These are phyloP conservation scores for Pomacea canaliculata DNA, from an alignment of 2,888 invertebrate species.

Conservation along the genomic window DNA sequence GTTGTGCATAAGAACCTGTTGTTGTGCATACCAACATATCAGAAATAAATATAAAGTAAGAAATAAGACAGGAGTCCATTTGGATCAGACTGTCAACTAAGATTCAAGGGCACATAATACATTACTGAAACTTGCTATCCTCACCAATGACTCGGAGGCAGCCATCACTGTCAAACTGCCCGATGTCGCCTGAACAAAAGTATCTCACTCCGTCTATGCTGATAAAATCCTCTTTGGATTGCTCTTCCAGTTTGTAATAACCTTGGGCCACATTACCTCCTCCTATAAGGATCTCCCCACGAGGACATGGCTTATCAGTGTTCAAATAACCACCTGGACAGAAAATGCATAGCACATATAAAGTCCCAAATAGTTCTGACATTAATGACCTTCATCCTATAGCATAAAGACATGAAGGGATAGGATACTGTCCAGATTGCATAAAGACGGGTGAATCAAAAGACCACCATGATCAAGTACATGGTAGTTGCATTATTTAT, in stretches of 20 bases:
- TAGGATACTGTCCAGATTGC: too few relatives aligned
- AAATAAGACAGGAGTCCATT: too few relatives aligned
- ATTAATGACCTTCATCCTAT: too few relatives aligned
- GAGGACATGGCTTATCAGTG: conserved; percentile 86
- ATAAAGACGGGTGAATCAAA: too few relatives aligned
- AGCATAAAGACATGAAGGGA: too few relatives aligned
- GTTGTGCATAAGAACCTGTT: too few relatives aligned
- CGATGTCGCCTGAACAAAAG: conserved; percentile 98
- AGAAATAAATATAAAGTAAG: too few relatives aligned
- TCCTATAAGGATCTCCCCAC: conserved; percentile 87
- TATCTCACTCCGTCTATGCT: conserved; percentile 75
- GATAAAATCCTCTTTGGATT: conserved; percentile 87
- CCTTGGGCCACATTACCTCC: conserved; percentile 93
- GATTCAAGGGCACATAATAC: neutral
- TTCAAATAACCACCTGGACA: conserved; percentile 82
- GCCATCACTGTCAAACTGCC: conserved; percentile 92
- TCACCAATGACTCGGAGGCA: conserved; percentile 95
- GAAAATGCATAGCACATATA: too few relatives aligned
- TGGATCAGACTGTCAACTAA: neutral
- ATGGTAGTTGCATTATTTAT: neutral
- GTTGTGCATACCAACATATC: too few relatives aligned
- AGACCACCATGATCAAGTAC: too few relatives aligned
- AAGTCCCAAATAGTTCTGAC: too few relatives aligned
- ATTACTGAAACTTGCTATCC: conserved; percentile 40
- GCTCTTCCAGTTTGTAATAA: conserved; percentile 91